Base-by-base conservation (phyloP, 2,113 vertebrate species). In the Eubucco bourcierii region DNA sequence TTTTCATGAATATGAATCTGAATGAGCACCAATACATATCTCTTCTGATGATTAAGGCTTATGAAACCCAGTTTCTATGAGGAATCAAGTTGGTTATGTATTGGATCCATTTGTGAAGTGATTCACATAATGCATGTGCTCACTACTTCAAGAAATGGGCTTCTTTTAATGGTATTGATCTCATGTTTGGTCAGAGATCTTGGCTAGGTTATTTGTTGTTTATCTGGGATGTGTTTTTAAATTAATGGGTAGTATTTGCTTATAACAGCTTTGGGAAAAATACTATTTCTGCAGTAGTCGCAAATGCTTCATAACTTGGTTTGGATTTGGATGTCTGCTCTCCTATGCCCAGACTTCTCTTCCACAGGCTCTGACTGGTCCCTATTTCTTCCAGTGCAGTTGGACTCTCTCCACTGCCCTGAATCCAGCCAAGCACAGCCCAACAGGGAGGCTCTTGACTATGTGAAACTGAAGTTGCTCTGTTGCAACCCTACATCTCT, bases 301-400 rank as follows among this genome's bases (percentile, higher is more conserved):
- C 18, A 85, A 9, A 29, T 3, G 55, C 25, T 83, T 70, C 77
- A 50, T 21, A 70, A 17, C 2, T 18, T 1, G 1, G 14, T 10
- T 41, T 23, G 41, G 33, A 46, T 25, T 21, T n/a, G 44, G 31
- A 27, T 67, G 52, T 33, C 28, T 6, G 4, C 84, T 80, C 29
- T 24, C 31, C 55, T 12, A 2, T 55, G 33, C 28, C 56, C 29
- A 34, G 24, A 41, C 0, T 4, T 5, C 3, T 0, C 3, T 71
- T 21, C 12, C 27, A 27, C 39, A 59, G 44, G 46, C 27, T 41
- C 65, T 63, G 15, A 10, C 21, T 78, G 52, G 34, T 68, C 8
- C 41, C 21, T 1, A 0, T 5, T 61, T 37, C 25, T 41, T 37
- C 29, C 66, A 56, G n/a, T 18, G 58, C 31, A 23, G 15, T 18